Percentiles rank a stretch among this genome's conserved stretches.
These are phyloP conservation scores for Wiebesia pumilae DNA, from an alignment of 1,140 invertebrate species.

Conservation along the genomic window DNA sequence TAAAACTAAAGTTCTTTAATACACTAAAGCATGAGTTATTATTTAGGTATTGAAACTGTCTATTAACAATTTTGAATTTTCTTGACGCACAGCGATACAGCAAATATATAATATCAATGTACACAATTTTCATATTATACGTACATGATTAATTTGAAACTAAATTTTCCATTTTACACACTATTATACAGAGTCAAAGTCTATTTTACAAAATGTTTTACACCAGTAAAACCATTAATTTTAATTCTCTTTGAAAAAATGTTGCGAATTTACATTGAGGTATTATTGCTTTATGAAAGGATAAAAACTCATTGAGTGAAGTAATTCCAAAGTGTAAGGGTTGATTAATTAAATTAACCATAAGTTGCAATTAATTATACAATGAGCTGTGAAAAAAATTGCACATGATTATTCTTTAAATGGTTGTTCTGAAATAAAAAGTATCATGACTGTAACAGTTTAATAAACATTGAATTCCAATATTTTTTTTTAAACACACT, in stretches of 20 bases:
- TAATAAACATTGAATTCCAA: slow-evolving; percentile 11
- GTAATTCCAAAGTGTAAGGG: not conserved
- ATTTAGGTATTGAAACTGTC: slow-evolving; percentile 32
- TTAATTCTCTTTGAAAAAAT: not conserved
- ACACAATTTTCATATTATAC: slow-evolving; percentile 22
- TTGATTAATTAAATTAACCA: slow-evolving; percentile 12
- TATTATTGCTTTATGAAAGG: slow-evolving; percentile 14
- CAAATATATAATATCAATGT: slow-evolving; percentile 31
- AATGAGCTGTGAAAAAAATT: slow-evolving; percentile 6
- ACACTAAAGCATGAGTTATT: slow-evolving; percentile 29
- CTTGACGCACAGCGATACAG: slow-evolving; percentile 7
- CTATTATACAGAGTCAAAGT: slow-evolving; percentile 42
- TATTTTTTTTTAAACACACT: slow-evolving; percentile 1
- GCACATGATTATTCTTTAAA: slow-evolving; percentile 7
- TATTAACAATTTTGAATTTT: slow-evolving; percentile 44
- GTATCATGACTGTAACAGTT: not conserved
- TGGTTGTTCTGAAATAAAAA: not conserved
- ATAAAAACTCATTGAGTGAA: not conserved
- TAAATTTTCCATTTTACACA: slow-evolving; percentile 43
- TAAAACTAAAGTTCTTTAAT: slow-evolving; percentile 31
- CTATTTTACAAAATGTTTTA: slow-evolving; percentile 45
- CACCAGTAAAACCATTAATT: not conserved
- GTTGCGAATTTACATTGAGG: not conserved
- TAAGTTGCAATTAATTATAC: slow-evolving; percentile 12
- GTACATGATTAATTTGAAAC: slow-evolving; percentile 30